Evolutionary conservation across 2,113 vertebrate species (phyloP).

Genomic region (Nipponia nippon): DNA sequence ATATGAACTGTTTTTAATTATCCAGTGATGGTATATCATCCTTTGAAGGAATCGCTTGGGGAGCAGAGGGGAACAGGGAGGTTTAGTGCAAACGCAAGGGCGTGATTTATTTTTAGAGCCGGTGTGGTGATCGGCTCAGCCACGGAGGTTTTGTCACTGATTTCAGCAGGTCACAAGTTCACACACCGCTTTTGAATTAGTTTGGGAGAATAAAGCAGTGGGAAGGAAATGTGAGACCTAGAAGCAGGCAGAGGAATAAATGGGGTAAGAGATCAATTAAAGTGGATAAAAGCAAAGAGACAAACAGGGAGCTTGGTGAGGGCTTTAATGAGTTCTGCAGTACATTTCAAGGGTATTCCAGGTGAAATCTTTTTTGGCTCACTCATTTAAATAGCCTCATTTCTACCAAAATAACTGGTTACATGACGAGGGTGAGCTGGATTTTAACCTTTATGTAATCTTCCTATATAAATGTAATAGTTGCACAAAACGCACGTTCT

Average conservation of each 20-base stretch:
- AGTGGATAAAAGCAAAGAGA: not conserved
- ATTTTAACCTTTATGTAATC: constrained; percentile 5
- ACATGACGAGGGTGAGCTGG: not conserved
- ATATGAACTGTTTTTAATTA: not conserved
- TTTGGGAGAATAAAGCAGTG: not conserved
- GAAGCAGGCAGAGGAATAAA: not conserved
- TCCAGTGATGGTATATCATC: not conserved
- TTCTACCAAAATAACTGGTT: constrained; percentile 1
- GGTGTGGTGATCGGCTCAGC: not conserved
- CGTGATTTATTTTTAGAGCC: not conserved
- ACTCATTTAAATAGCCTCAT: not conserved
- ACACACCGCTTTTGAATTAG: not conserved
- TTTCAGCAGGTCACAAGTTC: not conserved
- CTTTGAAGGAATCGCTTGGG: not conserved
- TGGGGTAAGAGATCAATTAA: not conserved
- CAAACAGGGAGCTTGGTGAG: not conserved
- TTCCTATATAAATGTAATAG: not conserved
- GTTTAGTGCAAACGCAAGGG: not conserved
- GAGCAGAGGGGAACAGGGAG: not conserved
- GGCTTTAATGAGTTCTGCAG: not conserved
- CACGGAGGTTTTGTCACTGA: not conserved
- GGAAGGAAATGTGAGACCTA: not conserved
- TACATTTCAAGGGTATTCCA: not conserved
- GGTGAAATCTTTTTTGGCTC: not conserved
- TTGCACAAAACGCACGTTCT: not conserved